A percentile compares a stretch with the other conserved stretches of the same genome.
Conservation (phyloP, 1,140 invertebrate genomes). For the Zaprionus kolodkinae region DNA sequence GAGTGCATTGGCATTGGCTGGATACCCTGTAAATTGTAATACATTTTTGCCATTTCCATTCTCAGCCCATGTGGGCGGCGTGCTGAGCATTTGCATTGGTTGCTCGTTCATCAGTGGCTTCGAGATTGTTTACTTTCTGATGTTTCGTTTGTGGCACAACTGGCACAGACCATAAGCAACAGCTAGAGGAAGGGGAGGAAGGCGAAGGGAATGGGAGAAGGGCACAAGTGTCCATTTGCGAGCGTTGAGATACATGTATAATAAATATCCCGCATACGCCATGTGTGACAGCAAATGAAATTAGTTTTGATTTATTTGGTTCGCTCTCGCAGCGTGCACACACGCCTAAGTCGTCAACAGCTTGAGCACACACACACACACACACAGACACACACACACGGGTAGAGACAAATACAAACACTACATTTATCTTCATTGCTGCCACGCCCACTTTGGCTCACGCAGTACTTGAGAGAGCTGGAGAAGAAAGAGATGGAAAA, state of each 20-base stretch:
- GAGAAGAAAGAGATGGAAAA: background rate
- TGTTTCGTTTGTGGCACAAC: constrained; percentile 62
- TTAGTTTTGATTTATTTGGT: constrained; percentile 64
- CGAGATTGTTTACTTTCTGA: constrained; percentile 65
- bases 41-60: background rate
- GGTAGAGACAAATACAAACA: background rate
- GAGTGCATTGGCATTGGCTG: constrained; percentile 13
- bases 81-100: constrained; percentile 67
- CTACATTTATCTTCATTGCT: constrained; percentile 26
- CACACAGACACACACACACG: background rate
- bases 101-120: constrained; percentile 71
- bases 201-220: too few relatives aligned
- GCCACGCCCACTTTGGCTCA: constrained; percentile 30
- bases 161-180: constrained; percentile 27
- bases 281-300: constrained; percentile 54
- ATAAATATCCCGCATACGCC: constrained; percentile 66
- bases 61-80: constrained; percentile 63
- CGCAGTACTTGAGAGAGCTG: constrained; percentile 22
- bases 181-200: too few relatives aligned
- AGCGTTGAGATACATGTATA: constrained; percentile 24
- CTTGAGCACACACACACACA: constrained; percentile 4
- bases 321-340: background rate
- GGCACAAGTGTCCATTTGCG: background rate
- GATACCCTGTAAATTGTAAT: background rate
- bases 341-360: constrained; percentile 54